These are phyloP conservation scores for Lypha dubia DNA, from an alignment of 2,888 invertebrate genomes.

Conservation along the genomic window DNA sequence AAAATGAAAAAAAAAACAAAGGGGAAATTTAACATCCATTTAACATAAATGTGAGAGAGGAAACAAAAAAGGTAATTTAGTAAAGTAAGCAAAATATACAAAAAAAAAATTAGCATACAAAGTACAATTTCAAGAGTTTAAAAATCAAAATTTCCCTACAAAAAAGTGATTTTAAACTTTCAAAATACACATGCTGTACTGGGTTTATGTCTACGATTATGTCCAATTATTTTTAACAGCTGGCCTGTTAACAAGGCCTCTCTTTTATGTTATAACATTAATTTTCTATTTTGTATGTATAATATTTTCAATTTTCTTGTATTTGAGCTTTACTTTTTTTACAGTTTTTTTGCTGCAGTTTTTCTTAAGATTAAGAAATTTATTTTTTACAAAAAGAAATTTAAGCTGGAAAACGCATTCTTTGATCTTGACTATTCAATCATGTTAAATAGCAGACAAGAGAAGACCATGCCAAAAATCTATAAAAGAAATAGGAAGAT, in stretches of 20 bases:
- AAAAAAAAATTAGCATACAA: too few relatives aligned
- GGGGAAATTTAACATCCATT: too few relatives aligned
- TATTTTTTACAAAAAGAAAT: constrained; percentile 27
- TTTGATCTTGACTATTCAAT: constrained; percentile 85
- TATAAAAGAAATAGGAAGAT: constrained; percentile 83
- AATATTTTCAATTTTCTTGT: background rate
- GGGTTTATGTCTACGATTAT: too few relatives aligned
- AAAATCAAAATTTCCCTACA: too few relatives aligned
- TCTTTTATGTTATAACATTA: background rate
- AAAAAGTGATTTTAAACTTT: too few relatives aligned
- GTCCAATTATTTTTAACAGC: background rate
- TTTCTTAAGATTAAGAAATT: background rate
- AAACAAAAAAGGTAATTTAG: background rate
- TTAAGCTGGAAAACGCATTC: background rate
- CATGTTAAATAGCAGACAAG: constrained; percentile 92
- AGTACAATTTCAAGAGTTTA: too few relatives aligned
- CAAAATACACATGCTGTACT: too few relatives aligned
- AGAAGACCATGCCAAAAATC: constrained; percentile 93
- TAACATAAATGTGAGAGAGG: background rate
- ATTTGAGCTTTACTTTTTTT: constrained; percentile 1
- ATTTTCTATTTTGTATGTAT: background rate
- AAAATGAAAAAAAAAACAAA: too few relatives aligned
- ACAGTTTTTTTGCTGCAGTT: background rate
- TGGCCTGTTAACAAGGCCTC: background rate
- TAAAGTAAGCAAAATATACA: too few relatives aligned